A percentile compares a stretch with the other conserved stretches of the same genome.
These are phyloP conservation scores for Trissoscelio sp. DNA, from an alignment of 2,888 invertebrate species.

Conservation along the genomic window DNA sequence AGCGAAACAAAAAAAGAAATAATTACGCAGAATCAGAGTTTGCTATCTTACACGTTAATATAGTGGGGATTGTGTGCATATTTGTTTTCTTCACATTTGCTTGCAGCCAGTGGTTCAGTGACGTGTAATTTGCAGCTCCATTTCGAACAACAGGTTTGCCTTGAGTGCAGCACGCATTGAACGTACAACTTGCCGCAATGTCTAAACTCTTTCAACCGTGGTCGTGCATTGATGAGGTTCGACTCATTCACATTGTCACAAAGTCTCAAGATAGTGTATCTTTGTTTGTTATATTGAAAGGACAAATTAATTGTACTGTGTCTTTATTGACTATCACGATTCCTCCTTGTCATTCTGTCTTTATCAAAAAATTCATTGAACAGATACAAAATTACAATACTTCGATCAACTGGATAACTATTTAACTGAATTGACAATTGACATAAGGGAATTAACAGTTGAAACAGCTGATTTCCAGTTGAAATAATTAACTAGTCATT, in stretches of 20 bases:
- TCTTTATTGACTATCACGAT: too few relatives aligned
- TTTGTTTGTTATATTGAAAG: conserved; percentile 24
- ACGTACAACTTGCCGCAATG: conserved; percentile 36
- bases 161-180: conserved; percentile 69
- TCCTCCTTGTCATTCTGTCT: too few relatives aligned
- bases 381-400: too few relatives aligned
- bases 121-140: conserved; percentile 73
- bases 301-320: too few relatives aligned
- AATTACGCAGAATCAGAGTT: not conserved
- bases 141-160: conserved; percentile 72
- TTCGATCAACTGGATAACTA: too few relatives aligned
- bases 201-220: conserved; percentile 27
- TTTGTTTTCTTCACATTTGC: conserved; percentile 69
- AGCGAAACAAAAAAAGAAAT: not conserved
- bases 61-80: conserved; percentile 18
- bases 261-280: conserved; percentile 29
- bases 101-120: conserved; percentile 44
- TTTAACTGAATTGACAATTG: too few relatives aligned
- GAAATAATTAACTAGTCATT: too few relatives aligned
- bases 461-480: too few relatives aligned
- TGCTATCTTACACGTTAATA: conserved; percentile 19
- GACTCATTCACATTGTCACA: conserved; percentile 22
- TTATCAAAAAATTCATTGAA: too few relatives aligned
- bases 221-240: conserved; percentile 40
- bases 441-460: too few relatives aligned